These are phyloP conservation scores for Crossocerus cetratus DNA, from an alignment of 2,888 invertebrate species.

Conservation along the genomic window DNA sequence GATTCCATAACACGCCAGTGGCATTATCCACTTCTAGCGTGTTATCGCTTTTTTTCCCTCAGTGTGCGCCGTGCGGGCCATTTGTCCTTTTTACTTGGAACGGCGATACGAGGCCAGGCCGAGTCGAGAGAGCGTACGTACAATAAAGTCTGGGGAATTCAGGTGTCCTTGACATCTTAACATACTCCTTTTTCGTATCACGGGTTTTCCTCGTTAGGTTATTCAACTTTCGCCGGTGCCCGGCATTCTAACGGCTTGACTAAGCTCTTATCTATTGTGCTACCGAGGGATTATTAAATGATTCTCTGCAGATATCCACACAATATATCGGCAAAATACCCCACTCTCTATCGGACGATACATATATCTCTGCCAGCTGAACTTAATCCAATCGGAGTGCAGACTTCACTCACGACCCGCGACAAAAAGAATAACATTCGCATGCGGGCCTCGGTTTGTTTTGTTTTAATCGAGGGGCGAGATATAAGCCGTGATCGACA, in stretches of 20 bases:
- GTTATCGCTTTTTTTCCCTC: too few species aligned
- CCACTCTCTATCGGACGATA: too few species aligned
- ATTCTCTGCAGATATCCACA: too few species aligned
- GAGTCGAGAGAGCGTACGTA: neutral
- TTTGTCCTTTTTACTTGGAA: neutral
- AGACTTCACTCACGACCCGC: too few species aligned
- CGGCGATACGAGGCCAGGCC: neutral
- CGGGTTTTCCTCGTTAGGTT: neutral
- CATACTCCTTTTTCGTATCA: neutral
- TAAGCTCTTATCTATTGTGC: too few species aligned
- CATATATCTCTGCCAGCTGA: too few species aligned
- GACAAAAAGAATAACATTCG: constrained; percentile 2
- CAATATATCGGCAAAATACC: too few species aligned
- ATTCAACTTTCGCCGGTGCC: neutral
- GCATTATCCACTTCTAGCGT: constrained; percentile 12
- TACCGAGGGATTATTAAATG: too few species aligned
- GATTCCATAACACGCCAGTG: constrained; percentile 31
- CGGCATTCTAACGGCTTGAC: too few species aligned
- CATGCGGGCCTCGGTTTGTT: neutral
- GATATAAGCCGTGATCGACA: neutral
- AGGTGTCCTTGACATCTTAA: constrained; percentile 8
- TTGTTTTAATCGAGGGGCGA: neutral
- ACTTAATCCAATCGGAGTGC: too few species aligned
- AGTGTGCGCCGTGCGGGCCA: neutral
- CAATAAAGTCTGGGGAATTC: neutral